A percentile compares a stretch with the other conserved stretches of the same genome.
Evolutionary conservation across 1,140 invertebrate genomes (phyloP).

Genomic region (Solenopsis fugax): DNA sequence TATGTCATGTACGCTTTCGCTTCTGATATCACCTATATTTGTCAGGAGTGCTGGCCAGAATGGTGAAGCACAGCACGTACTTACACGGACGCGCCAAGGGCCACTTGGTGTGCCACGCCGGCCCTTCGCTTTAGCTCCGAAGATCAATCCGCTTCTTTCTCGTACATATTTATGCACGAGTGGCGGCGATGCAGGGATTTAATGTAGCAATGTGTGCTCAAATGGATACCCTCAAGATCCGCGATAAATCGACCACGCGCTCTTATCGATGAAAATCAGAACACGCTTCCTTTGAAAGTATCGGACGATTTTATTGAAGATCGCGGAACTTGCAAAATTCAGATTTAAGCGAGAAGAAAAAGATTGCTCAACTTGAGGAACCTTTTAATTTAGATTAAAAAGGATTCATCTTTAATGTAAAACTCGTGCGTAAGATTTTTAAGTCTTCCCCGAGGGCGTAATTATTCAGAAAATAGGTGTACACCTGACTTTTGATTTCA

Average conservation of each 20-base stretch:
- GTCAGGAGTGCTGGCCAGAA: conserved; percentile 69
- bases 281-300: neutral
- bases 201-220: conserved; percentile 2
- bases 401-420: neutral
- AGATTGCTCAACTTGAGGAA: neutral
- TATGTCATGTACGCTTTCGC: conserved; percentile 76
- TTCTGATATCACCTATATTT: conserved; percentile 76
- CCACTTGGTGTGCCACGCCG: conserved; percentile 36
- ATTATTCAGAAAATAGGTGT: too few relatives aligned
- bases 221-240: conserved; percentile 7
- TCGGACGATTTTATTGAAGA: neutral
- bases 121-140: conserved; percentile 39
- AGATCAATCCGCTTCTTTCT: conserved; percentile 38
- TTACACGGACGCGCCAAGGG: conserved; percentile 55
- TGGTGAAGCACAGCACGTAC: conserved; percentile 66
- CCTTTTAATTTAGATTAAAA: neutral
- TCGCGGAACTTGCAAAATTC: neutral
- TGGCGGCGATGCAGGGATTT: conserved; percentile 22
- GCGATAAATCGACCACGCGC: conserved; percentile 6
- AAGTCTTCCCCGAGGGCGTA: neutral
- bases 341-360: neutral
- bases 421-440: neutral
- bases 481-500: too few relatives aligned
- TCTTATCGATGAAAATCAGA: neutral
- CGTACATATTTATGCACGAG: conserved; percentile 32